Evolutionary conservation across 2,888 invertebrate species (phyloP), one percentile per base, ranked within the genome.

Genomic region (Tridacna gigas): DNA sequence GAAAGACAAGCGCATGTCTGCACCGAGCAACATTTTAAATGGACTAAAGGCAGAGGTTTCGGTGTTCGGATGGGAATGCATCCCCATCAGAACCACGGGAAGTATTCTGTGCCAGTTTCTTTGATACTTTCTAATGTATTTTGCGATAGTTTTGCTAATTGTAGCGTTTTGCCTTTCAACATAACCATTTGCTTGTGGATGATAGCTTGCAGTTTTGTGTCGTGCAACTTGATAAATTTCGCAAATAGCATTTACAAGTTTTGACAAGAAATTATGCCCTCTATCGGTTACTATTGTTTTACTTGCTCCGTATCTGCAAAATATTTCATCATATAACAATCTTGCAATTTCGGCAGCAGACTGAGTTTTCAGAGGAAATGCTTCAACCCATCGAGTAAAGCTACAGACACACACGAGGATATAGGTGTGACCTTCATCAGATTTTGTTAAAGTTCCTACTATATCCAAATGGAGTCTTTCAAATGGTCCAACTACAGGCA

Each of bases 21-120:
- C 69, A 13, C 85, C 87, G 79, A 85, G 85, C n/a, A 87, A 13
- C 82, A 87, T 83, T 51, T 82, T 75, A 73, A 47, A 87, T n/a
- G 87, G 79, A 61, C 83, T 83, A 66, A 75, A 87, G 0, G 71
- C 84, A 63, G 88, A 82, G 1, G 84, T 79, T 65, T 83, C 79
- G 13, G 77, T 83, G 20, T 79, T 78, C 77, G 86, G 88, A 22
- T 75, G 66, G 22, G 79, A 83, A 51, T 83, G 37, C 61, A 80
- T 82, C 0, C 74, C 84, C 84, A 84, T 86, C 25, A 86, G 61
- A n/a, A 84, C 77, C 47, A 28, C 47, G 13, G 84, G 82, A 11
- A 86, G 48, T 7, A 82, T 26, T 13, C 67, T 66, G 22, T 80
- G 86, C 86, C 86, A 88, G 66, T 84, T 85, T 22, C 60, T 75